Evolutionary conservation across 2,113 vertebrate genomes (phyloP), one percentile per base, ranked within the genome.

Genomic region (Monopterus albus): DNA sequence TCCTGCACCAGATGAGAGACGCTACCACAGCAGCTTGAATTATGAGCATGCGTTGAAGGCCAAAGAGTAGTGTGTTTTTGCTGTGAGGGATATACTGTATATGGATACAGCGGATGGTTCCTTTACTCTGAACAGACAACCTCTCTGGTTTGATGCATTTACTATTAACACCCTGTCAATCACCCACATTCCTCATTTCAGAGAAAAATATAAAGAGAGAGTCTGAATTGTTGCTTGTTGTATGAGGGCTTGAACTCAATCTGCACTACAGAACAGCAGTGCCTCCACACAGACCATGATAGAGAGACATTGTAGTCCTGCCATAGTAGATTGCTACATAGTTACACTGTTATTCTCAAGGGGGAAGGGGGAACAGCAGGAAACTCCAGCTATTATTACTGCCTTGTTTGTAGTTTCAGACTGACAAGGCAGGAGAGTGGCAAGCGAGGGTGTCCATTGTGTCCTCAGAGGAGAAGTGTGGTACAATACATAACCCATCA

Each of bases 201-300:
- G 31, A 61, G 47, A 51, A 75, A 80, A 64, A 86, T 45, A 76
- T 78, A 71, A 57, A 65, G 78, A 84, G 64, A 74, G 60, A 73
- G 57, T 56, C 59, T 65, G 36, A 46, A 71, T 43, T 15, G 35
- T 70, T 61, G 56, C 55, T 69, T 60, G 74, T 46, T 57, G 76
- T 83, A 45, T 0, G 7, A 79, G 86, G 87, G 66, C 88, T 90
- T 89, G 90, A 90, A 90, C 87, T 89, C 88, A 89, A 87, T 89
- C 76, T 87, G 53, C 3, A 39, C 77, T 42, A 52, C 26, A 68
- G 76, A 63, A 80, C 82, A 63, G 63, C 26, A 50, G 26, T 40
- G 31, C 21, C 25, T 67, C 49, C 51, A 51, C 76, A 71, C 57
- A 25, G 55, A 42, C 75, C 39, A n/a, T 46, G 56, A 63, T 39